Evolutionary conservation across 2,113 vertebrate species (phyloP).

Genomic region (Syngnathus scovelli): DNA sequence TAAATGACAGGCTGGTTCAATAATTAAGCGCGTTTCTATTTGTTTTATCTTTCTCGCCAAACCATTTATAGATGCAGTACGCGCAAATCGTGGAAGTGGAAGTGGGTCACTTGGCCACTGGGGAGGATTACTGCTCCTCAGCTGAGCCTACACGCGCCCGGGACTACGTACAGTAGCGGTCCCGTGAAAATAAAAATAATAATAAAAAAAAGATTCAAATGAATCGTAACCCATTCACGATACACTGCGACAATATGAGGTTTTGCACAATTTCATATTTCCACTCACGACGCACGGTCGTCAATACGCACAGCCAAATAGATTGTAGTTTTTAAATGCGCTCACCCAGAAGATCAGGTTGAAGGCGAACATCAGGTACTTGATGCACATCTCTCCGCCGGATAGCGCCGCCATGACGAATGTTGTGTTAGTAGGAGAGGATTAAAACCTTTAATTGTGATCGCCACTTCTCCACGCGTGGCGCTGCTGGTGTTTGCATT

Average conservation of each 20-base stretch:
- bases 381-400: constrained; percentile 89
- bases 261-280: neutral
- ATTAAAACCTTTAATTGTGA: neutral
- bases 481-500: constrained; percentile 47
- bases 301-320: neutral
- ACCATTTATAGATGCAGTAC: constrained; percentile 32
- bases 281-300: constrained; percentile 20
- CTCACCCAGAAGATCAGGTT: constrained; percentile 96
- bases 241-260: neutral
- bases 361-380: constrained; percentile 90
- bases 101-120: constrained; percentile 69
- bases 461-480: constrained; percentile 40
- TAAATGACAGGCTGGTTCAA: neutral
- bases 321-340: constrained; percentile 9
- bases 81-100: constrained; percentile 37
- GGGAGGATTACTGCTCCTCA: constrained; percentile 51
- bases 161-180: constrained; percentile 16
- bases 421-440: neutral
- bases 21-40: neutral
- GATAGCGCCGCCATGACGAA: constrained; percentile 75
- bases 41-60: neutral
- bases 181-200: neutral
- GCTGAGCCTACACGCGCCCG: constrained; percentile 26
- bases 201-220: neutral
- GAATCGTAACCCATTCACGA: neutral